These are phyloP conservation scores for Tinea semifulvella DNA, from an alignment of 2,888 invertebrate species.

Conservation along the genomic window DNA sequence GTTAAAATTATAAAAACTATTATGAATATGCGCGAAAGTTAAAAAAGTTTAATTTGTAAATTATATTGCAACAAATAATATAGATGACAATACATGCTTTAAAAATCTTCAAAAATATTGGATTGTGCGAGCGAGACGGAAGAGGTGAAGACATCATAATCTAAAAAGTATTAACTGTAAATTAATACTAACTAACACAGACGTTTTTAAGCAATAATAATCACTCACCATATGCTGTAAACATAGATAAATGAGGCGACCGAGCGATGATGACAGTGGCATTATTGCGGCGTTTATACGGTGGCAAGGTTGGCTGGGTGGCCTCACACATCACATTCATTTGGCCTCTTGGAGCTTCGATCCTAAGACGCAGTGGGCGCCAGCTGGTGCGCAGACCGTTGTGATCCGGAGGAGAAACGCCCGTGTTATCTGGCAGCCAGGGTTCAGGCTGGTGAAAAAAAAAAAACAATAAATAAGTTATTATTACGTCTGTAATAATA, in stretches of 20 bases:
- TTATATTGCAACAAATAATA: too few relatives aligned
- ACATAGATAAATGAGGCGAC: slow-evolving; percentile 55
- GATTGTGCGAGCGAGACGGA: too few relatives aligned
- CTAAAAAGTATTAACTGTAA: too few relatives aligned
- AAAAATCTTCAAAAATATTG: too few relatives aligned
- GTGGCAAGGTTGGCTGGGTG: slow-evolving; percentile 46
- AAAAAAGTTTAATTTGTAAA: too few relatives aligned
- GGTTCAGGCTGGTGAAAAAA: slow-evolving; percentile 36
- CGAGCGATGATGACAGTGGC: slow-evolving; percentile 39
- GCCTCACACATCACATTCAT: slow-evolving; percentile 47
- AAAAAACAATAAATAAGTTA: not conserved
- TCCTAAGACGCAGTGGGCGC: slow-evolving; percentile 39
- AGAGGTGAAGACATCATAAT: too few relatives aligned
- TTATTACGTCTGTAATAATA: not conserved
- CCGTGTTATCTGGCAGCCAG: slow-evolving; percentile 46
- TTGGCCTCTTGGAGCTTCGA: slow-evolving; percentile 30
- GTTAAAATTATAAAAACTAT: too few relatives aligned
- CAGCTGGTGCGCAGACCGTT: slow-evolving; percentile 47
- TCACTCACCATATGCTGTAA: slow-evolving; percentile 45
- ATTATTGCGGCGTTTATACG: slow-evolving; percentile 34
- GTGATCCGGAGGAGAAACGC: slow-evolving; percentile 37
- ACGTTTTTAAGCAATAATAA: too few relatives aligned
- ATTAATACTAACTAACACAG: too few relatives aligned
- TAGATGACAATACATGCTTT: too few relatives aligned
- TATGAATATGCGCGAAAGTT: too few relatives aligned